phyloP scores from a whole-genome alignment of 2,797 vertebrate genomes.

The Lacerta viridis region DNA sequence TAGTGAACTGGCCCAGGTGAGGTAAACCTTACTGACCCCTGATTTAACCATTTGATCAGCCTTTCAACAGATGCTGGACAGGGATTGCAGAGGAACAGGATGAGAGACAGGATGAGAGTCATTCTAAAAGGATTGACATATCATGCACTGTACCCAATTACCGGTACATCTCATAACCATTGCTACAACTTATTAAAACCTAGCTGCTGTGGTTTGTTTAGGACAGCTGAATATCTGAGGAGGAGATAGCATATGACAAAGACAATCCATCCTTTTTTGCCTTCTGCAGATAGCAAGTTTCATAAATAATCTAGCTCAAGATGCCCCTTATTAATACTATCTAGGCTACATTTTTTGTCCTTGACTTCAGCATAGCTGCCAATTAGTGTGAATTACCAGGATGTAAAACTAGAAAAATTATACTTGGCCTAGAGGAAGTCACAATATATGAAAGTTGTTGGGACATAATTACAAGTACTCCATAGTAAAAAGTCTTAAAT shows the following conservation, averaged over 20 bases:
- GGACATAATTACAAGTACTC: not conserved
- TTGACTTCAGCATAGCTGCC: constrained; percentile 34
- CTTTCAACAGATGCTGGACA: not conserved
- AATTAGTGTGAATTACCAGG: constrained; percentile 44
- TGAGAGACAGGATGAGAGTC: not conserved
- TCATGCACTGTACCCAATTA: fast-evolving
- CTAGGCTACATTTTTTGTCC: constrained; percentile 66
- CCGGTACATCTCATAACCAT: not conserved
- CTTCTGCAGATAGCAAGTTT: constrained; percentile 30
- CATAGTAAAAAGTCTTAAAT: not conserved
- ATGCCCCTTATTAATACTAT: constrained; percentile 33
- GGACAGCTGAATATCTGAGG: constrained; percentile 25
- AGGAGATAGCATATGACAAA: not conserved
- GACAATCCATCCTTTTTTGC: not conserved
- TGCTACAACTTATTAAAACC: constrained; percentile 23
- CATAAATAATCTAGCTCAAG: constrained; percentile 44
- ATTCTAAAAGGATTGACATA: fast-evolving
- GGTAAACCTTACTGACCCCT: no score
- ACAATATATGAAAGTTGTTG: not conserved
- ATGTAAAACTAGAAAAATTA: not conserved
- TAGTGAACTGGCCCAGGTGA: no score
- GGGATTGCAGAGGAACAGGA: not conserved
- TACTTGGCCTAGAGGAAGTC: not conserved
- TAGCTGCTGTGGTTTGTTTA: constrained; percentile 57
- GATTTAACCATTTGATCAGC: not conserved